A percentile compares a stretch with the other conserved stretches of the same genome.
phyloP scores from a whole-genome alignment of 1,140 invertebrate genomes.

The Chlorops oryzae region DNA sequence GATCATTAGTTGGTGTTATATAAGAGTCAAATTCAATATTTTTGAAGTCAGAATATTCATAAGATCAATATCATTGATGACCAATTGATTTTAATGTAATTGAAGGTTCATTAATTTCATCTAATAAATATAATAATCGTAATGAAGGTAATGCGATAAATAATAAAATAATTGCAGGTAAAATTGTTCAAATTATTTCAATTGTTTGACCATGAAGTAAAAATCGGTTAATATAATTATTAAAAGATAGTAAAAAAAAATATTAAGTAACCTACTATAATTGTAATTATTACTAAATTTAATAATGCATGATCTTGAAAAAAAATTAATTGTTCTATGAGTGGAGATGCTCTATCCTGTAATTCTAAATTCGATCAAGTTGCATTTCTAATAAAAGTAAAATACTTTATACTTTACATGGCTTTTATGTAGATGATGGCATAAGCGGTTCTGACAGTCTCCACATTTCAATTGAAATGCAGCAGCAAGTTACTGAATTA shows the following conservation, averaged over 20 bases:
- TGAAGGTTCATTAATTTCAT: slow-evolving; percentile 53
- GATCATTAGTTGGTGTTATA: slow-evolving; percentile 51
- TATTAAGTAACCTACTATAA: slow-evolving; percentile 57
- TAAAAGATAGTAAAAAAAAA: slow-evolving; percentile 48
- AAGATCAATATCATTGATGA: slow-evolving; percentile 64
- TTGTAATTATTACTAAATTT: slow-evolving; percentile 54
- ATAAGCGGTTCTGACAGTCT: no score
- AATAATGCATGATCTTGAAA: slow-evolving; percentile 56
- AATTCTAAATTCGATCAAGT: slow-evolving; percentile 52
- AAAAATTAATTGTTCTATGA: slow-evolving; percentile 57
- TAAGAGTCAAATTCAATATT: slow-evolving; percentile 60
- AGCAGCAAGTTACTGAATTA: no score
- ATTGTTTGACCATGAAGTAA: slow-evolving; percentile 52
- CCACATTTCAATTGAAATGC: no score
- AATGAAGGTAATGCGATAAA: slow-evolving; percentile 58
- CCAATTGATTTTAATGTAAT: slow-evolving; percentile 58
- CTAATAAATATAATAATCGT: slow-evolving; percentile 56
- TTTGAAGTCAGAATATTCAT: slow-evolving; percentile 59
- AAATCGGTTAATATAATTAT: slow-evolving; percentile 50
- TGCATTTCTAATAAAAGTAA: slow-evolving; percentile 50
- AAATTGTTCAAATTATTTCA: slow-evolving; percentile 60
- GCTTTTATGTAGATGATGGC: no score
- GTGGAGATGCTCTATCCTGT: slow-evolving; percentile 53
- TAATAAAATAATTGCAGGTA: slow-evolving; percentile 57
- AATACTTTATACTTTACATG: slow-evolving; percentile 55